Evolutionary conservation across 2,888 invertebrate species (phyloP), one percentile per base, ranked within the genome.

Genomic region (Amphipyra berbera): DNA sequence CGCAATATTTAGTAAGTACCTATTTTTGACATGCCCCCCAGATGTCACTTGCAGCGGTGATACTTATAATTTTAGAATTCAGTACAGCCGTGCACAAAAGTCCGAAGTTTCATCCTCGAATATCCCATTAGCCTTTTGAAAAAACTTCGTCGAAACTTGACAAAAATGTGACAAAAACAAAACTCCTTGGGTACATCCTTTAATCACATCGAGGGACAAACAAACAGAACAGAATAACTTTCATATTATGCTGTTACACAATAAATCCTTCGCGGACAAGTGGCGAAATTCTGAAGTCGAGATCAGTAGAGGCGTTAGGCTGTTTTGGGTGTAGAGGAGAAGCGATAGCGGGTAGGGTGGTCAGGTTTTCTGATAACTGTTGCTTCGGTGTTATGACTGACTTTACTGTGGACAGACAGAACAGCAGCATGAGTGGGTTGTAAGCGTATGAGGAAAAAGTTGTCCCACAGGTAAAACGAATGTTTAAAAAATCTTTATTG

Each of bases 251-350:
- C 67, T 70, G 73, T 75, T 66, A 79, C 75, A 79, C 67, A 75
- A 80, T 76, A 77, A 81, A 79, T 78, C 77, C 78, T 73, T 69
- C 66, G 69, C 67, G 81, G 76, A 81, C 78, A 78, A 79, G 79
- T 81, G 75, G 80, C 64, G 73, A 73, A 73, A 77, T 76, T 81
- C 71, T 77, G 72, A 81, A 82, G 81, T 75, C 77, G 74, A 74
- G 78, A 79, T 80, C 74, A 76, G 79, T 55, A 59, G 65, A 78
- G 73, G 71, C 76, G 70, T 75, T 62, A 67, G 64, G 59, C 48
- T 68, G 61, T 12, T 21, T 8, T n/a, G 8, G 48, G 52, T 30
- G 48, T 14, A 15, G 55, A 61, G 21, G 38, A 64, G 5, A 54
- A 57, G 64, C 53, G 45, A 6, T 0, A 68, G 76, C 72, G 74